Evolutionary conservation across 2,113 vertebrate genomes (phyloP), one percentile per base, ranked within the genome.

Genomic region (Mixornis gularis): DNA sequence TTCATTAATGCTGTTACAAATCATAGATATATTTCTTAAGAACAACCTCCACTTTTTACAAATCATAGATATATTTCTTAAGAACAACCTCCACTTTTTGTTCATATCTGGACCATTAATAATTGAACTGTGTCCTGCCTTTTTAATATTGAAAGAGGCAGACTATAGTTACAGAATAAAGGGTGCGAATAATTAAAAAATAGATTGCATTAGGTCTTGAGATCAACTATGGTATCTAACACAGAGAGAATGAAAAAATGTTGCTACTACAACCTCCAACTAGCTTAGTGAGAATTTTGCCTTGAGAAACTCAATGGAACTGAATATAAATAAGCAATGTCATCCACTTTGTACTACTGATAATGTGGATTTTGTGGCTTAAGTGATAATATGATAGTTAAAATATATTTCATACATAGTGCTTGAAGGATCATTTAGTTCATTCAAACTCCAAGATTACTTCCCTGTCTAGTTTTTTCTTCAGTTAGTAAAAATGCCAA

Each of bases 91-190:
- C 19, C 7, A 32, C 9, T 55, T 79, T 90, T 87, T 72, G 87
- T 69, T 93, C 63, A 74, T 94, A 87, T 93, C 77, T 85, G 87
- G 89, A 51, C 46, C 69, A 69, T 86, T 90, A 94, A 85, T 91
- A 93, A 90, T 87, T 94, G 76, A 82, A 62, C 38, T 13, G 5
- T 65, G 29, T 76, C 51, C 25, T 85, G 30, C 6, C 8, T 68
- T 64, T 69, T 68, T 69, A 62, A 36, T 78, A 53, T 48, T 3
- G 4, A 76, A 85, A 72, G 17, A 65, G 29, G 17, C 3, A 85
- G 38, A 69, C 52, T 64, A 51, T 18, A 68, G 32, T 81, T 82
- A 49, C 7, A 79, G 55, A 46, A 34, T 34, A 70, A 87, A 85
- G 34, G 9, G 10, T 79, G 32, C 36, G 66, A 87, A 82, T 44